Percentiles rank a stretch among this genome's conserved stretches.
phyloP scores from a whole-genome alignment of 2,888 invertebrate species.

The Bembecia ichneumoniformis region DNA sequence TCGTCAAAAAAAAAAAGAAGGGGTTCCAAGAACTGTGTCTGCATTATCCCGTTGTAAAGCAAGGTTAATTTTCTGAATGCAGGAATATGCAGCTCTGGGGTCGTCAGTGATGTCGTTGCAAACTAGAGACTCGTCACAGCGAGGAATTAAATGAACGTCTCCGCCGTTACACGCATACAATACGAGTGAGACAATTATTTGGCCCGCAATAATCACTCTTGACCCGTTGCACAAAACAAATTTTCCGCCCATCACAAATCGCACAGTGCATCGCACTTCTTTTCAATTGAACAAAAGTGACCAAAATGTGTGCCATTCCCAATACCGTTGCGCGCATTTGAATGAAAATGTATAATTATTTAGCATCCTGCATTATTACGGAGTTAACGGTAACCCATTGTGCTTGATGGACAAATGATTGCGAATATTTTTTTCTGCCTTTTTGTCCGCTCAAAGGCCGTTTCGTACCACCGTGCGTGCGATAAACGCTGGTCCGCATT shows the following conservation, averaged over 20 bases:
- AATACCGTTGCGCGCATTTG: conserved; percentile 40
- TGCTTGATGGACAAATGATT: conserved; percentile 62
- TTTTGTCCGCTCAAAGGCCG: conserved; percentile 3
- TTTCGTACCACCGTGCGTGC: conserved; percentile 14
- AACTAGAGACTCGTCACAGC: no score
- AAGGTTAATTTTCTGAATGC: no score
- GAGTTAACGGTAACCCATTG: conserved; percentile 52
- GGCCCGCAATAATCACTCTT: conserved; percentile 1
- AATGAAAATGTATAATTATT: conserved; percentile 60
- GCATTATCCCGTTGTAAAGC: no score
- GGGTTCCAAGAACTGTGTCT: no score
- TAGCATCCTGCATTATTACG: conserved; percentile 49
- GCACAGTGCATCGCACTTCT: background rate
- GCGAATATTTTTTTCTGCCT: conserved; percentile 30
- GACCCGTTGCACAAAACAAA: conserved; percentile 5
- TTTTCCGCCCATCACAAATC: conserved; percentile 8
- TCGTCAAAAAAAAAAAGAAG: no score
- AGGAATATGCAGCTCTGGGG: no score
- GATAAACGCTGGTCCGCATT: conserved; percentile 15
- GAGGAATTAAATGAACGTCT: no score
- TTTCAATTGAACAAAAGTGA: conserved; percentile 8
- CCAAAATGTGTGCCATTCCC: conserved; percentile 25
- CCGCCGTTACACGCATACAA: background rate
- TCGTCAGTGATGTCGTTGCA: no score
- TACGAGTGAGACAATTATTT: background rate